Evolutionary conservation across 1,140 invertebrate species (phyloP).

Genomic region (Steinernema khuongi): DNA sequence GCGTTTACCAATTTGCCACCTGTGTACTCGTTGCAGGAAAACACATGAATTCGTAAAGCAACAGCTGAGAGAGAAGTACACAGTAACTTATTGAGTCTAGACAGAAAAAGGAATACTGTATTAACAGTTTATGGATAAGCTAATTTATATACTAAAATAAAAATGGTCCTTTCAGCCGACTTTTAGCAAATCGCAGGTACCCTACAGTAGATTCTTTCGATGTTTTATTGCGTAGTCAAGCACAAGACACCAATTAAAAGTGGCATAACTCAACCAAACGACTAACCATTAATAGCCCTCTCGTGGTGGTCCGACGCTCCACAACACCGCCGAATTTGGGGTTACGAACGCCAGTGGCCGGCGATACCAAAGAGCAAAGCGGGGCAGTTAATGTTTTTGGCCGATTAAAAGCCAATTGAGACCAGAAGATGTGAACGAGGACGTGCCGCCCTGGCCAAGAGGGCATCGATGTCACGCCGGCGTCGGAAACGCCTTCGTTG

Average conservation of each 20-base stretch:
- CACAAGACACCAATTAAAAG: neutral
- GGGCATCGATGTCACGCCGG: neutral
- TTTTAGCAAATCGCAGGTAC: no score
- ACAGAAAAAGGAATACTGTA: no score
- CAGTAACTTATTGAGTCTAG: no score
- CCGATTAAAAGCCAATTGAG: slow-evolving; percentile 10
- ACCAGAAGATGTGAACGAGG: neutral
- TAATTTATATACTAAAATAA: no score
- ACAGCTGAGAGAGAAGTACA: no score
- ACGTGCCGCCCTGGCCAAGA: neutral
- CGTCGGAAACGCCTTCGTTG: neutral
- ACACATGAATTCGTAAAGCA: no score
- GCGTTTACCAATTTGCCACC: no score
- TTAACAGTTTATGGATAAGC: no score
- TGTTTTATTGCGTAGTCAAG: neutral
- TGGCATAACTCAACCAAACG: neutral
- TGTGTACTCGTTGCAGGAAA: no score
- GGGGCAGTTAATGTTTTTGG: slow-evolving; percentile 1
- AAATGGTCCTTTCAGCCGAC: no score
- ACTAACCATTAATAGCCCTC: slow-evolving; percentile 1
- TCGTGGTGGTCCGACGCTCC: neutral
- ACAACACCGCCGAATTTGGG: neutral
- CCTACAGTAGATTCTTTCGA: no score
- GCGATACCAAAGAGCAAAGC: neutral
- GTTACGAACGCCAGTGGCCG: neutral